A percentile compares a stretch with the other conserved stretches of the same genome.
These are phyloP conservation scores for Coracias cyanogaster DNA, from an alignment of 2,797 vertebrate species.

Conservation along the genomic window DNA sequence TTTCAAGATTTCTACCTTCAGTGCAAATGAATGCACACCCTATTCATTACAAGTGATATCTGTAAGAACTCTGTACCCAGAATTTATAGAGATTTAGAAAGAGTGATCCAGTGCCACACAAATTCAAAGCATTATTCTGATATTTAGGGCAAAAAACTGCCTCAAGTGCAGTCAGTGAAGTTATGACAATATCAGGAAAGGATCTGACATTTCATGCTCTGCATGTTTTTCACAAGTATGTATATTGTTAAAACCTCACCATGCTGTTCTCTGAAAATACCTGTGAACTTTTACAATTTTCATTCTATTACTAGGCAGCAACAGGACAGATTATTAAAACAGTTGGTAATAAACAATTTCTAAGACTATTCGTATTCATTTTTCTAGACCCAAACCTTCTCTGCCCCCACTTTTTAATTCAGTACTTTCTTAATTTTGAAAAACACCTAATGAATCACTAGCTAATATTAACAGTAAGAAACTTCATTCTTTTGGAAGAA, in stretches of 20 bases:
- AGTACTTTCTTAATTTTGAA: conserved; percentile 59
- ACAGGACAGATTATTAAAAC: not conserved
- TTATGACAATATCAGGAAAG: not conserved
- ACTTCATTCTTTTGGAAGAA: conserved; percentile 21
- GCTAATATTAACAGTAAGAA: conserved; percentile 60
- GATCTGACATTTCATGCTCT: not conserved
- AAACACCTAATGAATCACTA: conserved; percentile 53
- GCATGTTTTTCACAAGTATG: not conserved
- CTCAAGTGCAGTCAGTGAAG: not conserved
- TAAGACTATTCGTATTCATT: conserved; percentile 19
- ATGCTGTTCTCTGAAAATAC: not conserved
- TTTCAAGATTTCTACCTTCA: not conserved
- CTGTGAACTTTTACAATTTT: not conserved
- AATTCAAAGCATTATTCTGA: not conserved
- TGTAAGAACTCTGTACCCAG: not conserved
- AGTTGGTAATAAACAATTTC: not conserved
- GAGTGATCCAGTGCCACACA: not conserved
- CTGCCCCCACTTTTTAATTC: conserved; percentile 33
- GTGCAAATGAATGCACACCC: not conserved
- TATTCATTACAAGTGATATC: not conserved
- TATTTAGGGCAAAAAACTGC: not conserved
- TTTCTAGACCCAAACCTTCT: not conserved
- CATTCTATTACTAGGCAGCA: not conserved
- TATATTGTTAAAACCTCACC: not conserved
- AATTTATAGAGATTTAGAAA: not conserved